phyloP scores from a whole-genome alignment of 2,113 vertebrate genomes.

The Rhizomys pruinosus region DNA sequence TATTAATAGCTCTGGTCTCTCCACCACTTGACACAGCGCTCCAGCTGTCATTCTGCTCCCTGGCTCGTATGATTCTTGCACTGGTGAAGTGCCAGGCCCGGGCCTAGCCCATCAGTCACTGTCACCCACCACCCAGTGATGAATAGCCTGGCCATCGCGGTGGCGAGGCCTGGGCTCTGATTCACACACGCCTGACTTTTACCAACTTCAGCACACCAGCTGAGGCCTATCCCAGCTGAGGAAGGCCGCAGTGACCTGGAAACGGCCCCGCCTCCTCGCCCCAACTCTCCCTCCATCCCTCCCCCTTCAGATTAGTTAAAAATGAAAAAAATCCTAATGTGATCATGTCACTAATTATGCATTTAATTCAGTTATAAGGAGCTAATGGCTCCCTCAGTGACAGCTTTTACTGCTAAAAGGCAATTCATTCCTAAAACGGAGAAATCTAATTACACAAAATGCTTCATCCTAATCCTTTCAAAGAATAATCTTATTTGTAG shows the following conservation, averaged over 20 bases:
- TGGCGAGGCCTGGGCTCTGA: constrained; percentile 86
- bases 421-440: constrained; percentile 96
- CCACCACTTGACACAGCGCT: constrained; percentile 98
- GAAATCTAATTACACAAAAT: constrained; percentile 99
- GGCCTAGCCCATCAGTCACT: constrained; percentile 98
- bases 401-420: constrained; percentile 97
- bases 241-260: constrained; percentile 83
- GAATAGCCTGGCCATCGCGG: constrained; percentile 91
- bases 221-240: constrained; percentile 87
- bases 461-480: constrained; percentile 97
- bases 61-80: constrained; percentile 94
- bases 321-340: constrained; percentile 95
- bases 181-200: constrained; percentile 90
- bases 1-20: constrained; percentile 99
- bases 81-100: constrained; percentile 95
- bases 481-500: constrained; percentile 99
- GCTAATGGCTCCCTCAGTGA: constrained; percentile 97
- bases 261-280: constrained; percentile 78
- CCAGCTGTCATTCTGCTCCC: constrained; percentile 97
- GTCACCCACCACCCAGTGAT: constrained; percentile 95
- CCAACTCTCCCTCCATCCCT: constrained; percentile 49
- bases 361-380: constrained; percentile 99
- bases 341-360: constrained; percentile 98
- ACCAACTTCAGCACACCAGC: constrained; percentile 89
- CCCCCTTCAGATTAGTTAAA: constrained; percentile 86